A percentile compares a stretch with the other conserved stretches of the same genome.
phyloP scores from a whole-genome alignment of 92 coral and sea anemone genomes.

The Phenganax marumi region DNA sequence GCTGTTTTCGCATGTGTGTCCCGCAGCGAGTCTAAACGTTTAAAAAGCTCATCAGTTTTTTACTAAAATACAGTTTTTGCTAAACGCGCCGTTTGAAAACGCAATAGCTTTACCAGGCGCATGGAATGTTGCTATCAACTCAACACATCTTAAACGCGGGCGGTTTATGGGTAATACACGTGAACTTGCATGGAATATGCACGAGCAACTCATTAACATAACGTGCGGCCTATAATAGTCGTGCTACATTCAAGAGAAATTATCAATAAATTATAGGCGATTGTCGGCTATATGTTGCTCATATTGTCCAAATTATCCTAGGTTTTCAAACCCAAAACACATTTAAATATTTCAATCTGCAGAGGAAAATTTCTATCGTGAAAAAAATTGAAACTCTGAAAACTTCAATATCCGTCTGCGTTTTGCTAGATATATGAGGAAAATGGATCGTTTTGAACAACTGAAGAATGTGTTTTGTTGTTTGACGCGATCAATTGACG shows the following conservation, averaged over 20 bases:
- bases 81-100: not conserved
- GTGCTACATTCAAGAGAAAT: slow-evolving; percentile 23
- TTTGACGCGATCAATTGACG: slow-evolving; percentile 12
- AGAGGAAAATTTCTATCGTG: too few relatives aligned
- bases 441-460: not conserved
- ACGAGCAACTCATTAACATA: slow-evolving; percentile 2
- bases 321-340: not conserved
- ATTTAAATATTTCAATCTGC: not conserved
- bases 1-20: slow-evolving; percentile 21
- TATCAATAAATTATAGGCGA: slow-evolving; percentile 38
- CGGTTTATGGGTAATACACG: not conserved
- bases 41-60: slow-evolving; percentile 23
- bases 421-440: not conserved
- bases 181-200: not conserved
- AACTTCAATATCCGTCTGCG: not conserved
- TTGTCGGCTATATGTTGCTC: slow-evolving; percentile 22
- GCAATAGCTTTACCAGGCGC: not conserved
- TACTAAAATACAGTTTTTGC: not conserved
- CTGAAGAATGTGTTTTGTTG: not conserved
- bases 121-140: not conserved
- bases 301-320: slow-evolving; percentile 18
- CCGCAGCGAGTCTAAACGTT: slow-evolving; percentile 14
- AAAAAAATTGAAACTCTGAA: not conserved
- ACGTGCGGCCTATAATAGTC: slow-evolving; percentile 21
- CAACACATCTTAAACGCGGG: not conserved